phyloP scores from a whole-genome alignment of 2,113 vertebrate species.

The Arvicanthis niloticus region DNA sequence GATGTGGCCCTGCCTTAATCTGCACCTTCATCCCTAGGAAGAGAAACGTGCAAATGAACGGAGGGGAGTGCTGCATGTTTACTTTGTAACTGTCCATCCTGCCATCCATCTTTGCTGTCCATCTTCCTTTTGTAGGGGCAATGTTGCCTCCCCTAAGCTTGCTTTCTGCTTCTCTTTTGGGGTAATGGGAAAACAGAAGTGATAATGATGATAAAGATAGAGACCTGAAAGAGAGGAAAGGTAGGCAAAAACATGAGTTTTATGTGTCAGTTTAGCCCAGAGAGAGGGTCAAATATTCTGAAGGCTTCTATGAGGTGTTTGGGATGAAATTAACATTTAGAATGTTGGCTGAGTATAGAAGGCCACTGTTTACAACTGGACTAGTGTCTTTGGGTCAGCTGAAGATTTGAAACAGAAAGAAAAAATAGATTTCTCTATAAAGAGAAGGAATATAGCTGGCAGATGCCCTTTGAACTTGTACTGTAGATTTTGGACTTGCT shows the following conservation, averaged over 20 bases:
- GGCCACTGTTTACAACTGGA: not conserved
- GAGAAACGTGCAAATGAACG: not conserved
- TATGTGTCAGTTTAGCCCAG: not conserved
- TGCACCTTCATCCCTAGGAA: not conserved
- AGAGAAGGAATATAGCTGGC: not conserved
- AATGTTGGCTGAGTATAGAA: not conserved
- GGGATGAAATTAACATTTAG: not conserved
- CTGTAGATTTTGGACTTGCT: not conserved
- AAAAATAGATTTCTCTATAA: not conserved
- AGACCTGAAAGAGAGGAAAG: not conserved
- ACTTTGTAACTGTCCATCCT: not conserved
- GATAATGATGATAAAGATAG: not conserved
- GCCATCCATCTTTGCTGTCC: not conserved
- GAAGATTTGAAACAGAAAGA: not conserved
- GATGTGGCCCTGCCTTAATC: not conserved
- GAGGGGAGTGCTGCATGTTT: not conserved
- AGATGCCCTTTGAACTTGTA: not conserved
- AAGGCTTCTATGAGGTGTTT: not conserved
- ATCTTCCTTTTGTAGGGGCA: not conserved
- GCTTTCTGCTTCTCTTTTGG: not conserved
- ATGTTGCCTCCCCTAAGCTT: not conserved
- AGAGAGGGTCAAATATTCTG: not conserved
- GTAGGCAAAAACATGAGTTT: not conserved
- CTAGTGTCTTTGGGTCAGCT: not conserved
- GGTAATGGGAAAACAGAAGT: not conserved